Evolutionary conservation across 2,888 invertebrate species (phyloP).

Genomic region (Allygus modestus): DNA sequence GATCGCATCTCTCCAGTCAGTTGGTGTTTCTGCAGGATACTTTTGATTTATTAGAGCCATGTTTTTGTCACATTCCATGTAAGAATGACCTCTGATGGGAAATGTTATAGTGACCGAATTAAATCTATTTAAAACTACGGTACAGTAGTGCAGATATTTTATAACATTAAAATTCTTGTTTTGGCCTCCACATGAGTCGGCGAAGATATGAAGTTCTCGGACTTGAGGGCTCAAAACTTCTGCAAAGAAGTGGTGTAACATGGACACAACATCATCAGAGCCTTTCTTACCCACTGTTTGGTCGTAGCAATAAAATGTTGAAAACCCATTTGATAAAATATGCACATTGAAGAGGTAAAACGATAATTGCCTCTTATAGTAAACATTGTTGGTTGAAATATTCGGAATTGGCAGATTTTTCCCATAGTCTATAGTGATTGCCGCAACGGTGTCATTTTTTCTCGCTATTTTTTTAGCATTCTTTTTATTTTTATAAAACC

Average conservation of each 20-base stretch:
- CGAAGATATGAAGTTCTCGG: conserved; percentile 1
- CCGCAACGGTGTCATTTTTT: conserved; percentile 26
- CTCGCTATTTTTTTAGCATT: background rate
- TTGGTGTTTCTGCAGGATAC: conserved; percentile 39
- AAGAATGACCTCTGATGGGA: conserved; percentile 43
- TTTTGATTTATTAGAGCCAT: conserved; percentile 41
- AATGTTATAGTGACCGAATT: conserved; percentile 11
- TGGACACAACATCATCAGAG: background rate
- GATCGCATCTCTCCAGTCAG: conserved; percentile 41
- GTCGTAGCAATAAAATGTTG: background rate
- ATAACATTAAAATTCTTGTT: conserved; percentile 35
- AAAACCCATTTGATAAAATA: background rate
- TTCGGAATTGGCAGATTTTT: conserved; percentile 41
- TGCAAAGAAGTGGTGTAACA: background rate
- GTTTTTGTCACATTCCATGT: conserved; percentile 57
- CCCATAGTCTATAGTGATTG: conserved; percentile 41
- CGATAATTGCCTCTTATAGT: conserved; percentile 24
- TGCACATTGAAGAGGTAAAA: conserved; percentile 40
- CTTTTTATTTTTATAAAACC: conserved; percentile 39
- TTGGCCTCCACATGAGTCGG: conserved; percentile 39
- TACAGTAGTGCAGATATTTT: conserved; percentile 29
- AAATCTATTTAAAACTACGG: conserved; percentile 30
- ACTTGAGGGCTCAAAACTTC: background rate
- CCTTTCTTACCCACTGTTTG: conserved; percentile 17
- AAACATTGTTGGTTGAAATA: conserved; percentile 1